Evolutionary conservation across 2,888 invertebrate genomes (phyloP), one percentile per base, ranked within the genome.

Genomic region (Selenia dentaria): DNA sequence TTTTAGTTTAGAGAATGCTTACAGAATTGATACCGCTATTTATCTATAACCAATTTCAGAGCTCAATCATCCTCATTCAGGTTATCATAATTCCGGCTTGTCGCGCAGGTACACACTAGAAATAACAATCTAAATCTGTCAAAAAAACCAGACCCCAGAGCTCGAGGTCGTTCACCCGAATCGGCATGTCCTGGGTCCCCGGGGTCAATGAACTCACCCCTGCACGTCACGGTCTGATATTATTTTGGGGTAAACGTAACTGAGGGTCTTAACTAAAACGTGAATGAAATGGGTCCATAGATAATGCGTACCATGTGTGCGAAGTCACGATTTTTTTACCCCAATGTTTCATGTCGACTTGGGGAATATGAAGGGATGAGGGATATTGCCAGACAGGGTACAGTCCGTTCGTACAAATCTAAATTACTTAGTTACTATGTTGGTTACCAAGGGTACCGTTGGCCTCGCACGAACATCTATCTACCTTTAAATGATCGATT

Each of bases 141-240:
- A 45, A 49, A 52, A 57, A 58, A 49, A 50, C 37, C 49, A 2
- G 54, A 61, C 67, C 70, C 68, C 58, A 57, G 29, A 37, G 26
- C 39, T n/a, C 14, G 51, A 55, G 68, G 67, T 67, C 65, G 43
- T 62, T 69, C 63, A 70, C 64, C 67, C 61, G 39, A 49, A 12
- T 24, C 51, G 55, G 54, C 57, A 55, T 52, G 27, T 41, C 50
- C 33, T 35, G 54, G 59, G 59, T 51, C 54, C 50, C 49, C 35
- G 24, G 57, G 67, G 54, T 64, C 64, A 53, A 40, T 34, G 55
- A 62, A 57, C 67, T 33, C 46, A 52, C 62, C 57, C 57, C 42
- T 56, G 60, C 49, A 70, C 68, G 70, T 70, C 68, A 67, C 51
- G 52, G 37, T 36, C 12, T 29, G 26, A 36, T 32, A 40, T 44